Conservation (phyloP, 2,888 invertebrate species). For the Proisotoma minuta region DNA sequence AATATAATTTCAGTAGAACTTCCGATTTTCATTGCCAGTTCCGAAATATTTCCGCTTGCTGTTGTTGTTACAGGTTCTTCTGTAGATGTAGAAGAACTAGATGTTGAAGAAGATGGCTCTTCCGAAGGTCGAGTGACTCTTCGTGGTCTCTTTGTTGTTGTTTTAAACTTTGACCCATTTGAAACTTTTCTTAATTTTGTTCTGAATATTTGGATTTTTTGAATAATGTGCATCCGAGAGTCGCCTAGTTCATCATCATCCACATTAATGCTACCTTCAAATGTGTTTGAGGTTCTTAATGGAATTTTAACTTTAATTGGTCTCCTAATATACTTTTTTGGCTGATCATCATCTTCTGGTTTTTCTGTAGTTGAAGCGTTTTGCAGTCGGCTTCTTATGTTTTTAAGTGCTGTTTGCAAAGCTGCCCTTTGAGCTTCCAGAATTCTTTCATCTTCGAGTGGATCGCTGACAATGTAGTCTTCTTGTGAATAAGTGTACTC, state of each 20-base stretch:
- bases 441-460: conserved; percentile 19
- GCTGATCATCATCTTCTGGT: conserved; percentile 4
- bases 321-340: conserved; percentile 20
- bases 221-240: conserved; percentile 24
- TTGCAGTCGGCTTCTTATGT: conserved; percentile 20
- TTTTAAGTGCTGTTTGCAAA: conserved; percentile 22
- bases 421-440: conserved; percentile 26
- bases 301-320: conserved; percentile 17
- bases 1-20: no score
- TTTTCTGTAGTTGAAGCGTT: conserved; percentile 8
- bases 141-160: conserved; percentile 34
- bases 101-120: background rate
- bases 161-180: background rate
- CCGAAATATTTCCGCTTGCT: no score
- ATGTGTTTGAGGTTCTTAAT: conserved; percentile 1
- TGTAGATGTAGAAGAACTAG: background rate
- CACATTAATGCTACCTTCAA: conserved; percentile 11
- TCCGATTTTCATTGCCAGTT: no score
- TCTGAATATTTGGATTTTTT: conserved; percentile 34
- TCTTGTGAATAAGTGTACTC: conserved; percentile 4
- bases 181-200: conserved; percentile 8
- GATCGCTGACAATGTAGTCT: background rate
- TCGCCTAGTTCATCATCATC: conserved; percentile 17
- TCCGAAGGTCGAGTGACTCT: conserved; percentile 32
- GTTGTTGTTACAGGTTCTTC: background rate